Base-by-base conservation (phyloP, 1,140 invertebrate genomes). In the Hermetia illucens region DNA sequence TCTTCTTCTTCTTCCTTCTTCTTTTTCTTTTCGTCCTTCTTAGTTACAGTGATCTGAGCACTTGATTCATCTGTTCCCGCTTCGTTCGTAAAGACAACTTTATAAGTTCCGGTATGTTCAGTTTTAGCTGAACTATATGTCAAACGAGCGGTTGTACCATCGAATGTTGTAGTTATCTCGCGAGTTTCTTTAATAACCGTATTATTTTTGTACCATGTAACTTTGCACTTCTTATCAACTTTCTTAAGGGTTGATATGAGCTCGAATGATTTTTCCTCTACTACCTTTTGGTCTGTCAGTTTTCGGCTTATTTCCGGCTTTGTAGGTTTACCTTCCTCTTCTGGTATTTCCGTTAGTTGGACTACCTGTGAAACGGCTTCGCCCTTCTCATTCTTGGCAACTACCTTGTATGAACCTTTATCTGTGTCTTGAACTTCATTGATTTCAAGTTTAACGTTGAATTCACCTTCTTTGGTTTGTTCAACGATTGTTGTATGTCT, bases 341-440 rank as follows among this genome's bases (percentile, higher is more conserved):
- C 76, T 5, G 79, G 78, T 48, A 89, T 76, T 49, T 89, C 82
- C 24, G 76, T 76, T 9, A 93, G 76, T 62, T 88, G 79, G 1
- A 94, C 85, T 37, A 77, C 70, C 61, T 89, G 82, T n/a, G 88
- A 92, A 20, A 78, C 79, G 2, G 84, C 85, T 68, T 92, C 87
- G 42, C 89, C 89, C 61, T 92, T 92, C 52, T 91, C 87, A 52
- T 93, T 93, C 53, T 84, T 88, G 5, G 88, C 89, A 1, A 90
- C 75, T 41, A 93, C 65, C 63, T 91, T 91, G 53, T 94, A 93
- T 41, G 76, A 71, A 40, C 90, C 90, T 59, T 86, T 88, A 52
- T 94, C 89, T 15, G 61, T 64, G 45, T 75, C 70, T 36, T 77
- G 71, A 24, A 83, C 71, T 54, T 86, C 77, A 38, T 77, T 75